phyloP scores from a whole-genome alignment of 1,140 invertebrate species.

The Pachyrhynchus sulphureomaculatus region DNA sequence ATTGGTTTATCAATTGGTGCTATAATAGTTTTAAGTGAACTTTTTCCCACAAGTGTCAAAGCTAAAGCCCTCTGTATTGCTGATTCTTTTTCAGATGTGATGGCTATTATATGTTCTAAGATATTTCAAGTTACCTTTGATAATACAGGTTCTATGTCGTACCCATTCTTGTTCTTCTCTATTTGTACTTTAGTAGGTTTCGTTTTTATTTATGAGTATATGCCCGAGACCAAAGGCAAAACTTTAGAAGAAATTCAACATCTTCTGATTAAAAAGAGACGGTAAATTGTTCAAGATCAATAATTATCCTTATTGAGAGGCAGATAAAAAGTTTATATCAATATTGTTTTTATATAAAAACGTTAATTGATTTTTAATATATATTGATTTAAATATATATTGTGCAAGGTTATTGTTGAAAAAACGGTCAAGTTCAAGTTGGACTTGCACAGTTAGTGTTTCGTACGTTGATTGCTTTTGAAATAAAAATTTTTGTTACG shows the following conservation, averaged over 20 bases:
- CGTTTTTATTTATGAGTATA: conserved; percentile 62
- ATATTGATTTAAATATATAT: too few relatives aligned
- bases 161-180: conserved; percentile 73
- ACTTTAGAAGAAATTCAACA: conserved; percentile 59
- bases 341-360: background rate
- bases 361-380: too few relatives aligned
- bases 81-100: conserved; percentile 67
- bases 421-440: too few relatives aligned
- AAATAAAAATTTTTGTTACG: too few relatives aligned
- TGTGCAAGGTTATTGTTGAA: too few relatives aligned
- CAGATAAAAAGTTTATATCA: conserved; percentile 9
- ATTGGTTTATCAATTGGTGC: conserved; percentile 71
- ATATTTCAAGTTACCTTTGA: conserved; percentile 66
- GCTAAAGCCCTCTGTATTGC: conserved; percentile 67
- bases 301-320: conserved; percentile 11
- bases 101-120: conserved; percentile 72
- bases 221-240: conserved; percentile 83
- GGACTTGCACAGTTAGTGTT: too few relatives aligned
- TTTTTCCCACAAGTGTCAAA: conserved; percentile 71
- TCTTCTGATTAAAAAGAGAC: conserved; percentile 35
- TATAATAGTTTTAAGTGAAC: conserved; percentile 70
- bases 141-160: conserved; percentile 59
- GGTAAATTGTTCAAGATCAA: conserved; percentile 29
- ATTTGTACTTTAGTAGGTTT: conserved; percentile 62
- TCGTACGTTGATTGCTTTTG: too few relatives aligned